These are phyloP conservation scores for Argopecten irradians DNA, from an alignment of 1,140 invertebrate species.

Conservation along the genomic window DNA sequence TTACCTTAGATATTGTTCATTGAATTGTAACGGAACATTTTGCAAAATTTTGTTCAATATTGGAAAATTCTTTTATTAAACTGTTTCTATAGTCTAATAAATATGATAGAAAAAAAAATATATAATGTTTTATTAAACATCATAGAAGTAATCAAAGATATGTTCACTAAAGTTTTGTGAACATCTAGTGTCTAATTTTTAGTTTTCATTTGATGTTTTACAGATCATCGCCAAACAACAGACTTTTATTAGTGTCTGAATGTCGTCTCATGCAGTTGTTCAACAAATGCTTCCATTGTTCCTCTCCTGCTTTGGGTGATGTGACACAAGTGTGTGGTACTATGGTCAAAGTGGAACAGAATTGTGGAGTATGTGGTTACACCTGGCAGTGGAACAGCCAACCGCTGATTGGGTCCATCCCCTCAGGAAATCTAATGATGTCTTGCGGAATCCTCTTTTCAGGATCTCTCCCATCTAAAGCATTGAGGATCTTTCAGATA, in stretches of 20 bases:
- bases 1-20: too few species aligned
- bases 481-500: slow-evolving; percentile 23
- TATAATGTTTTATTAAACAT: too few species aligned
- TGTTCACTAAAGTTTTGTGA: too few species aligned
- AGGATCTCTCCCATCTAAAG: slow-evolving; percentile 39
- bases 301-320: neutral
- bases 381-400: neutral
- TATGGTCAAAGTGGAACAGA: neutral
- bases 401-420: neutral
- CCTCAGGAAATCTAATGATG: neutral
- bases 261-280: neutral
- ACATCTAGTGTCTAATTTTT: too few species aligned
- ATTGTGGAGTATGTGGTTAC: neutral
- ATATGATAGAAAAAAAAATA: too few species aligned
- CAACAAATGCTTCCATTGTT: neutral
- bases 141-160: too few species aligned
- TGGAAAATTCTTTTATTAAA: too few species aligned
- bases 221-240: neutral
- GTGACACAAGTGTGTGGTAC: neutral
- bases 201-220: neutral
- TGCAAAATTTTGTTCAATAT: too few species aligned
- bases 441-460: slow-evolving; percentile 23
- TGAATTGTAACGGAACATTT: too few species aligned
- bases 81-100: too few species aligned
- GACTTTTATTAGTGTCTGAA: neutral